Evolutionary conservation across 2,888 invertebrate species (phyloP).

Genomic region (Drosophila paranaensis): DNA sequence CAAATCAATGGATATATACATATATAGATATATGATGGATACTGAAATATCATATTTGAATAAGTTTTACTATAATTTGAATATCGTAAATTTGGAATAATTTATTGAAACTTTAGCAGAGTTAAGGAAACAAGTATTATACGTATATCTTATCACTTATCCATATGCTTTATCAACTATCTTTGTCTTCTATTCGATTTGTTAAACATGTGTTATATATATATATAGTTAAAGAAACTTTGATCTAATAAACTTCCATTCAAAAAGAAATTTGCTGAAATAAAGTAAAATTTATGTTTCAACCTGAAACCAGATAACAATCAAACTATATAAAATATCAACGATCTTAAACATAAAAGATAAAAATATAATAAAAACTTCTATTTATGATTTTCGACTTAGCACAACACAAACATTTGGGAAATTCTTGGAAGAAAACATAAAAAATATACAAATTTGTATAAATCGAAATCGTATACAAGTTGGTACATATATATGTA

Average conservation of each 20-base stretch:
- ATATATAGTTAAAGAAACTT: not conserved
- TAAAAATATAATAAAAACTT: not conserved
- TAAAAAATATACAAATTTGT: constrained; percentile 28
- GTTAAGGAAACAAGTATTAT: constrained; percentile 5
- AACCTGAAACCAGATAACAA: constrained; percentile 2
- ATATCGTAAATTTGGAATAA: not conserved
- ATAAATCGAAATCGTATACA: constrained; percentile 28
- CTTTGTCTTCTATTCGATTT: constrained; percentile 3
- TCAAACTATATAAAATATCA: constrained; percentile 9
- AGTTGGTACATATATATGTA: constrained; percentile 30
- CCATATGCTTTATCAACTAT: not conserved
- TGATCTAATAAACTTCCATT: not conserved
- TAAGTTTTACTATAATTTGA: not conserved
- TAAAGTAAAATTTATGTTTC: constrained; percentile 9
- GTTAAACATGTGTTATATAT: constrained; percentile 6
- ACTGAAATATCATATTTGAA: not conserved
- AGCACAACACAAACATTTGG: not conserved
- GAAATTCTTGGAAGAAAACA: constrained; percentile 2
- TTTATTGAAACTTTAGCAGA: not conserved
- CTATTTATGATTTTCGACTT: not conserved
- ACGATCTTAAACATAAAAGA: not conserved
- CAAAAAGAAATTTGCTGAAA: constrained; percentile 7
- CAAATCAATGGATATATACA: not conserved
- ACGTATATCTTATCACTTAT: not conserved
- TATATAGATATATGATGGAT: too few relatives aligned